Base-by-base conservation (phyloP, 2,113 vertebrate species). In the Gavia stellata region DNA sequence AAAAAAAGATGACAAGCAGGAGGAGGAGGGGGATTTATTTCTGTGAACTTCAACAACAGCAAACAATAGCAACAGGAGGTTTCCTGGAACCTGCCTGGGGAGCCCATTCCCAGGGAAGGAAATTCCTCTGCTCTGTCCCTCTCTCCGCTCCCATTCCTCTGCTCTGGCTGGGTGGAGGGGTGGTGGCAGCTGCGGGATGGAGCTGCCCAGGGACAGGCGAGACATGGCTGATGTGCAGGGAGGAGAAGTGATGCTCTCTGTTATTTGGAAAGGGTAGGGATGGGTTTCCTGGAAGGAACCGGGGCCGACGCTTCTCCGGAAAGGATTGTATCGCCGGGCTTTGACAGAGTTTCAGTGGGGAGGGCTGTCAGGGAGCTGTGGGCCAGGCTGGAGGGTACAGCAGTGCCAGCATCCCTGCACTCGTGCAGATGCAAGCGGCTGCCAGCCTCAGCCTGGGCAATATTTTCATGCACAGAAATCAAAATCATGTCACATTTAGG, bases 51-150 rank as follows among this genome's bases (percentile, higher is more conserved):
- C 66, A 84, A 45, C 17, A 85, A 53, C 81, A 92, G 84, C 84
- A 92, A 96, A 96, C 95, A 97, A 96, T 96, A 97, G 86, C 91
- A 79, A 95, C 62, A 34, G 95, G 95, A 91, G 73, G 59, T 82
- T 96, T 95, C 91, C 95, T 96, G 96, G 70, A 95, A 85, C 78
- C 17, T 80, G 70, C 65, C 36, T 0, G 8, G 88, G 80, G 77
- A 92, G 14, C 42, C 78, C 62, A 90, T 96, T 95, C 81, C 87
- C 74, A 74, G 92, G 92, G 91, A 96, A 94, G 95, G 97, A 97
- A 97, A 95, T 92, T 91, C 78, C 86, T 83, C 21, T 1, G 26
- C 33, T 92, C 80, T 0, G 4, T 74, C 62, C 49, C 33, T 85
- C 56, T 83, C 85, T 93, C 42, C 1, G 5, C 82, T 86, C 59